Evolutionary conservation across 2,113 vertebrate species (phyloP).

Genomic region (Trachemys scripta): DNA sequence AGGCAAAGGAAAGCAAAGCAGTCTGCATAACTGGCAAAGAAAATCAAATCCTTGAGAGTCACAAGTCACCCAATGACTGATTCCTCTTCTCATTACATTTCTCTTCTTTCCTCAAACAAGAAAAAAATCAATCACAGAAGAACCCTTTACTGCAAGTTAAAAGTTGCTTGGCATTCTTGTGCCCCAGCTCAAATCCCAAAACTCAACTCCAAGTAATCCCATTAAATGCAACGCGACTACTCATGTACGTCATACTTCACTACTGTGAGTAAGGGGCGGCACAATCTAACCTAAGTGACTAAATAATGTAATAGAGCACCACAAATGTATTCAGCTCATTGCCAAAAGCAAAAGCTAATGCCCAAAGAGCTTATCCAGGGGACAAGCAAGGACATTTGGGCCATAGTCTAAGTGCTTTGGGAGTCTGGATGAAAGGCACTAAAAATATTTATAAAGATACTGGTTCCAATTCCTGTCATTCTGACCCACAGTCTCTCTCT

Average conservation of each 20-base stretch:
- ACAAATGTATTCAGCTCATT: background rate
- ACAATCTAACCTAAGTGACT: background rate
- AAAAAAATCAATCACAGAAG: background rate
- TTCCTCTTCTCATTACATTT: background rate
- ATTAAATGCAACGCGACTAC: accelerated
- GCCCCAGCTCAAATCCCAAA: background rate
- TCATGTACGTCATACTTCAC: background rate
- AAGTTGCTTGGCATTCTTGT: accelerated
- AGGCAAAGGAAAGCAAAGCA: background rate
- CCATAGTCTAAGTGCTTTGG: background rate
- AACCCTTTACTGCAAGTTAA: background rate
- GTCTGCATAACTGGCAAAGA: background rate
- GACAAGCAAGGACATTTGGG: background rate
- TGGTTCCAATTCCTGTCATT: background rate
- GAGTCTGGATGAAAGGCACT: background rate
- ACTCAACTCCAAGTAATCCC: accelerated
- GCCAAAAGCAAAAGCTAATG: background rate
- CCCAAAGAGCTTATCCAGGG: background rate
- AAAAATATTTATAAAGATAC: background rate
- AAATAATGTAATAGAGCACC: background rate
- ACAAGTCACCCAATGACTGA: background rate
- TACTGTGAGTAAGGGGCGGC: background rate
- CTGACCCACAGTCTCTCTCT: background rate
- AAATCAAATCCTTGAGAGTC: conserved; percentile 43
- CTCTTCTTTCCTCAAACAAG: background rate